A percentile compares a stretch with the other conserved stretches of the same genome.
Evolutionary conservation across 2,797 vertebrate genomes (phyloP).

Genomic region (Argentina silus): DNA sequence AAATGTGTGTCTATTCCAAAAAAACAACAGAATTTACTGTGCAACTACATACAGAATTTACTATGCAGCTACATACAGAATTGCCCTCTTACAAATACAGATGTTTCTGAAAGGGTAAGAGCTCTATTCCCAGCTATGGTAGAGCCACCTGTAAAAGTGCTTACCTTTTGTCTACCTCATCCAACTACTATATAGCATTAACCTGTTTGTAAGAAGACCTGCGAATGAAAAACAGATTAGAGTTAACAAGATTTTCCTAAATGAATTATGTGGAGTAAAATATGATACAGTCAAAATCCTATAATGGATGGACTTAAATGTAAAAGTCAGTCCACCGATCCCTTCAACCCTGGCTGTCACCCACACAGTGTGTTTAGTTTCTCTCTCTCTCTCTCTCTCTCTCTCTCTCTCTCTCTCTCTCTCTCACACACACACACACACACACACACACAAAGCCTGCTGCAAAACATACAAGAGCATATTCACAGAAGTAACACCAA

Average conservation of each 20-base stretch:
- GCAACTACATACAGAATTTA: slow-evolving; percentile 49
- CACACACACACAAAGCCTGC: not conserved
- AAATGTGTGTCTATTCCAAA: slow-evolving; percentile 47
- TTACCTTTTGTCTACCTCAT: slow-evolving; percentile 47
- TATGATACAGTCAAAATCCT: not conserved
- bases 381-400: not conserved
- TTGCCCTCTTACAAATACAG: slow-evolving; percentile 65
- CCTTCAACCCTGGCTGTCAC: no score
- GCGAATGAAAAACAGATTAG: slow-evolving; percentile 15
- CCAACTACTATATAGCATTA: slow-evolving; percentile 31
- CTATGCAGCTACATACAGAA: slow-evolving; percentile 39
- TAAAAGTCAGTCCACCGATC: not conserved
- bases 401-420: not conserved
- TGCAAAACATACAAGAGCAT: not conserved
- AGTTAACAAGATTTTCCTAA: slow-evolving; percentile 2
- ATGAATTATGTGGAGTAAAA: slow-evolving; percentile 4
- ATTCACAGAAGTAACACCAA: slow-evolving; percentile 26
- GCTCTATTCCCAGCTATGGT: slow-evolving; percentile 55
- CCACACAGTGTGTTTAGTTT: no score
- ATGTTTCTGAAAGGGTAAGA: slow-evolving; percentile 58
- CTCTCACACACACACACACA: slow-evolving; percentile 13
- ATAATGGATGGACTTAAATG: not conserved
- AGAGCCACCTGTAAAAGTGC: slow-evolving; percentile 52
- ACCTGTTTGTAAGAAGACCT: slow-evolving; percentile 5
- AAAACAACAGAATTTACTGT: slow-evolving; percentile 42